A percentile compares a stretch with the other conserved stretches of the same genome.
These are phyloP conservation scores for Phocides pigmalion DNA, from an alignment of 1,140 invertebrate genomes.

Conservation along the genomic window DNA sequence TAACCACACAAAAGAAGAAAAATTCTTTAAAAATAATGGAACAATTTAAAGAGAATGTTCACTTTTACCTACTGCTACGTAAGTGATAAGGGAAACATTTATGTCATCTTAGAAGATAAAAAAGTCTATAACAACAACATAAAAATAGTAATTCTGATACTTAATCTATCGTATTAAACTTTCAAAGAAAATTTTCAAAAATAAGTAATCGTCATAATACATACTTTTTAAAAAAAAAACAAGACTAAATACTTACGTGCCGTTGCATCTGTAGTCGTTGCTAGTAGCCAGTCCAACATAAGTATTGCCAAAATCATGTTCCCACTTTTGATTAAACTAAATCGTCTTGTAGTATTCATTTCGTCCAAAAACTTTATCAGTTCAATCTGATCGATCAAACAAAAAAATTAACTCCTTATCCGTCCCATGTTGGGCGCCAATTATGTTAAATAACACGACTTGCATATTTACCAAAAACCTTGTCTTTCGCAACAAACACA, in stretches of 20 bases:
- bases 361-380: not conserved
- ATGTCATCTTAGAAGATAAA: too few species aligned
- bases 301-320: conserved; percentile 63
- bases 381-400: not conserved
- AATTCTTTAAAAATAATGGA: too few species aligned
- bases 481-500: conserved; percentile 18
- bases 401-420: not conserved
- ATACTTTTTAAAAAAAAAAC: conserved; percentile 6
- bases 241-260: conserved; percentile 60
- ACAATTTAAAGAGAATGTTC: too few species aligned
- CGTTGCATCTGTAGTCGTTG: conserved; percentile 62
- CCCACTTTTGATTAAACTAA: conserved; percentile 47
- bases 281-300: conserved; percentile 69
- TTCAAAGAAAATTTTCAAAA: too few species aligned
- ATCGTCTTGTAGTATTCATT: conserved; percentile 42
- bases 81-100: too few species aligned
- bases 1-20: too few species aligned
- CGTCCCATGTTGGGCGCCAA: conserved; percentile 50
- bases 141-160: too few species aligned
- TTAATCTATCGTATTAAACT: too few species aligned
- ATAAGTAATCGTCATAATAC: too few species aligned
- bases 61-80: too few species aligned
- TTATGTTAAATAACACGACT: not conserved
- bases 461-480: conserved; percentile 3
- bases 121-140: too few species aligned